These are phyloP conservation scores for Diachasmimorpha longicaudata DNA, from an alignment of 1,140 invertebrate species.

Conservation along the genomic window DNA sequence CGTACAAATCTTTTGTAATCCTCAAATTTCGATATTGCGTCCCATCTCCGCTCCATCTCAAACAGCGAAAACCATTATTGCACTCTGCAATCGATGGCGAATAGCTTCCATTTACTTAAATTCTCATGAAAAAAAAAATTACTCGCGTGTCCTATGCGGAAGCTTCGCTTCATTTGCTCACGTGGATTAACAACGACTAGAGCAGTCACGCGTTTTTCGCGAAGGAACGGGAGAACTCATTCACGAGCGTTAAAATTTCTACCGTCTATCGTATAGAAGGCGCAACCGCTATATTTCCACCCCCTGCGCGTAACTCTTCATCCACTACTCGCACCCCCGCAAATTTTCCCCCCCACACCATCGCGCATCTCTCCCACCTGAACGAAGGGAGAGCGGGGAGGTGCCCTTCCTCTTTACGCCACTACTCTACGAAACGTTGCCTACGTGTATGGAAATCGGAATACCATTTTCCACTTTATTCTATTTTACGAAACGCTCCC, in stretches of 20 bases:
- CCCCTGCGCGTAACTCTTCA: not conserved
- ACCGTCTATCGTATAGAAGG: not conserved
- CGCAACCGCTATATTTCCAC: not conserved
- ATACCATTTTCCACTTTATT: conserved; percentile 25
- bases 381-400: not conserved
- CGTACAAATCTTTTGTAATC: too few species aligned
- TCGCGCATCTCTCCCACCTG: not conserved
- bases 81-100: too few species aligned
- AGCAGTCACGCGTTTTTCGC: not conserved
- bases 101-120: too few species aligned
- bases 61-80: too few species aligned
- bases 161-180: not conserved
- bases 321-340: not conserved
- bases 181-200: not conserved
- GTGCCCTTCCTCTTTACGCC: not conserved
- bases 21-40: too few species aligned
- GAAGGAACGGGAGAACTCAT: not conserved
- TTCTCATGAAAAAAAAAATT: not conserved
- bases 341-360: not conserved
- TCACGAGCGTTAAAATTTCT: not conserved
- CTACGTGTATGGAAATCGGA: conserved; percentile 26
- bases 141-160: not conserved
- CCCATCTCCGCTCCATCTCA: too few species aligned
- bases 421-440: conserved; percentile 9
- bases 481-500: conserved; percentile 17